Evolutionary conservation across 1,140 invertebrate species (phyloP).

Genomic region (Anoplolepis gracilipes): DNA sequence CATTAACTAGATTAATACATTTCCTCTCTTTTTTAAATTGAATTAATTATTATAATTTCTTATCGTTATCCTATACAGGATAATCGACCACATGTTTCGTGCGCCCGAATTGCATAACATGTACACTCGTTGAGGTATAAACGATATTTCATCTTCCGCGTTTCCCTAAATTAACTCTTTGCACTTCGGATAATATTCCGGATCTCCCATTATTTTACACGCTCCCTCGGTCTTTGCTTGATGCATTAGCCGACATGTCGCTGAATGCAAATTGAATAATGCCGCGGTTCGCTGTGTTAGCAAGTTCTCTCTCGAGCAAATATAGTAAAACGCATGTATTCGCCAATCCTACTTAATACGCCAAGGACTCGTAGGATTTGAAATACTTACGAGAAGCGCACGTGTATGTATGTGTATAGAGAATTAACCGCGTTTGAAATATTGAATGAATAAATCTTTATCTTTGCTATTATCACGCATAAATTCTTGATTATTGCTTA

Average conservation of each 20-base stretch:
- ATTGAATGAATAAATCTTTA: neutral
- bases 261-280: slow-evolving; percentile 72
- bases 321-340: slow-evolving; percentile 53
- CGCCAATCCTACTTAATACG: neutral
- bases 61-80: neutral
- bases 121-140: slow-evolving; percentile 22
- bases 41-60: slow-evolving; percentile 47
- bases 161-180: slow-evolving; percentile 65
- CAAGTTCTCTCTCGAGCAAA: slow-evolving; percentile 37
- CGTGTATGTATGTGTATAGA: neutral
- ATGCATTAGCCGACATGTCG: slow-evolving; percentile 53
- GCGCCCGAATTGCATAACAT: neutral
- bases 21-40: slow-evolving; percentile 18
- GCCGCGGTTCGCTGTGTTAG: slow-evolving; percentile 26
- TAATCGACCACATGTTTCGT: neutral
- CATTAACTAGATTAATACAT: slow-evolving; percentile 17
- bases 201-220: slow-evolving; percentile 51
- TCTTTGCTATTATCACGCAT: neutral
- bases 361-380: neutral
- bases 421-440: slow-evolving; percentile 35
- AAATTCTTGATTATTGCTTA: slow-evolving; percentile 17
- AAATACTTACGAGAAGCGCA: neutral
- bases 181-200: slow-evolving; percentile 56
- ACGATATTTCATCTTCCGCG: slow-evolving; percentile 48
- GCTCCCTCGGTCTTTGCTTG: slow-evolving; percentile 53